Conservation (phyloP, 1,140 invertebrate species). For the Sitodiplosis mosellana region DNA sequence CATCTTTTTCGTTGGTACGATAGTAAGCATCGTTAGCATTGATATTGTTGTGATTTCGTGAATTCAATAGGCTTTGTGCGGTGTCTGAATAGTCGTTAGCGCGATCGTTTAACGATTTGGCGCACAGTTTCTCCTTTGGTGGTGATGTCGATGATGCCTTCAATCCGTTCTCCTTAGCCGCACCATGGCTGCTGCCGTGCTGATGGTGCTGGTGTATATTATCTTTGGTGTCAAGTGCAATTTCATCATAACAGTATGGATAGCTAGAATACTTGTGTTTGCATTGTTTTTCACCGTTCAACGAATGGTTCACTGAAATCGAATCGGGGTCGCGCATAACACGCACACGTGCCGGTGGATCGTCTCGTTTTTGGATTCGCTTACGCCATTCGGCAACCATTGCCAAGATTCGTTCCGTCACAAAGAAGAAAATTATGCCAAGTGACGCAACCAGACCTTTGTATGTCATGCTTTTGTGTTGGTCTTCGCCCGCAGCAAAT, state of each 20-base stretch:
- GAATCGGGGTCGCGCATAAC: conserved; percentile 40
- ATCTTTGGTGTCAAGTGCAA: conserved; percentile 45
- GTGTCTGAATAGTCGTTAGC: neutral
- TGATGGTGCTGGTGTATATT: conserved; percentile 28
- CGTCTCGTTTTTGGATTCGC: conserved; percentile 35
- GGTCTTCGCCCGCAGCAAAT: conserved; percentile 20
- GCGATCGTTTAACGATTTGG: neutral
- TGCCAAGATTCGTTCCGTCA: conserved; percentile 63
- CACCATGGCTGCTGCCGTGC: neutral
- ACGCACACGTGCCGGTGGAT: conserved; percentile 38
- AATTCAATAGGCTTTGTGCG: conserved; percentile 1
- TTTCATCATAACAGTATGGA: conserved; percentile 68
- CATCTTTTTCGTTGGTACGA: neutral
- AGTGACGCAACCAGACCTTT: conserved; percentile 64
- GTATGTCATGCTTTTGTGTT: conserved; percentile 52
- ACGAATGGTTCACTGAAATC: conserved; percentile 32
- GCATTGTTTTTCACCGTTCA: conserved; percentile 44
- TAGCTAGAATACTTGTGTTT: conserved; percentile 71
- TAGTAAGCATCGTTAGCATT: neutral
- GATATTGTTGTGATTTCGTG: neutral
- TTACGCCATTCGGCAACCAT: conserved; percentile 65
- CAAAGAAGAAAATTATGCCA: conserved; percentile 74
- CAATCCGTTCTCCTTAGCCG: neutral
- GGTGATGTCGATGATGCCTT: neutral
- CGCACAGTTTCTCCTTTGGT: neutral